Base-by-base conservation (phyloP, 1,140 invertebrate species). In the Zophobas atratus region DNA sequence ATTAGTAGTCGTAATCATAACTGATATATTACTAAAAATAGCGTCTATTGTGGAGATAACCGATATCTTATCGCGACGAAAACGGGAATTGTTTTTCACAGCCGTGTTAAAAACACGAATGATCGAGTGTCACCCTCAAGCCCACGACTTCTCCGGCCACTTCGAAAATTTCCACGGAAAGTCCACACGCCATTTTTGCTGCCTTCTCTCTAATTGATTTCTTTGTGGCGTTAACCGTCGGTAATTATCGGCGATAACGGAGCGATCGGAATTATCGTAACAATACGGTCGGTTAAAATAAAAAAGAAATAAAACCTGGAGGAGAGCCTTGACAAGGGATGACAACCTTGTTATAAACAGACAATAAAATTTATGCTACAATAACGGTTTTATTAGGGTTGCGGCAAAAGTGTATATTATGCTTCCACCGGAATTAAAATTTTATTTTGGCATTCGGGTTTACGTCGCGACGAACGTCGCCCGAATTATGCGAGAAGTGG, bases 391-490 rank as follows among this genome's bases (percentile, higher is more conserved):
- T 51, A 51, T 51, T 6, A 20, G 49, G 49, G 49, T 51, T 51
- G 49, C 20, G 49, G 49, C 49, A 20, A 51, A 51, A 20, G 3
- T 20, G 2, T 20, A 51, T 20, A 51, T 2, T 51, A 51, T 51
- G n/a, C 49, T 51, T 51, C 49, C 49, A 51, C 49, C 49, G 49
- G 49, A 51, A 51, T 51, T 51, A 51, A 51, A 51, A 51, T 51
- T 51, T 51, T 51, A 51, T 51, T 51, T 20, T 5, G n/a, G 2
- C 49, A 20, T 51, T 20, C 4, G n/a, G 20, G 2, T 51, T 51
- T 51, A 51, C n/a, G 49, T 20, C n/a, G 2, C 49, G n/a, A 20
- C 20, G 20, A 20, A 20, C 20, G 20, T 20, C 20, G 20, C 20
- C 20, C 20, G 20, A 20, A 20, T 20, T 20, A 20, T 20, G 20